phyloP scores from a whole-genome alignment of 92 coral and sea anemone species.

The Porites lobata region DNA sequence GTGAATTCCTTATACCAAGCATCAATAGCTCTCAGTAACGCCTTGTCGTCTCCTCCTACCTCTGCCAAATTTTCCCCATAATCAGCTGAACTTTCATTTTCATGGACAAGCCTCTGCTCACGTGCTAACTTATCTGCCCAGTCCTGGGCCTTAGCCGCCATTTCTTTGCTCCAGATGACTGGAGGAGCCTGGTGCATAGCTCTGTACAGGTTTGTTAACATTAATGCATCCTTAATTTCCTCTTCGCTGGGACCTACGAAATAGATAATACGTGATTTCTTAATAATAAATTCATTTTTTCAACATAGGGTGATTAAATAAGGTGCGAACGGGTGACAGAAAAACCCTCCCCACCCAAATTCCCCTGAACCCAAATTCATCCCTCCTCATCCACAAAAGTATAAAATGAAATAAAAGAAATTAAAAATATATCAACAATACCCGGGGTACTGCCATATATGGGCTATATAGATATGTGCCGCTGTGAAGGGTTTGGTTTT shows the following conservation, averaged over 20 bases:
- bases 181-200: slow-evolving; percentile 67
- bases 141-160: slow-evolving; percentile 69
- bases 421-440: too few relatives aligned
- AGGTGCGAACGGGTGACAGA: too few relatives aligned
- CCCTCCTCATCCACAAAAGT: too few relatives aligned
- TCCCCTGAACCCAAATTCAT: too few relatives aligned
- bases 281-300: too few relatives aligned
- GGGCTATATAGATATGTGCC: too few relatives aligned
- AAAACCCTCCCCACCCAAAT: too few relatives aligned
- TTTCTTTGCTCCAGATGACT: slow-evolving; percentile 49
- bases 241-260: slow-evolving; percentile 32
- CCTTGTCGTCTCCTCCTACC: slow-evolving; percentile 60
- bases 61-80: slow-evolving; percentile 84
- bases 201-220: slow-evolving; percentile 79
- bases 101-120: slow-evolving; percentile 65
- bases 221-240: slow-evolving; percentile 57
- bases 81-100: slow-evolving; percentile 25
- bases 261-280: too few relatives aligned
- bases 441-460: too few relatives aligned
- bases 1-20: slow-evolving; percentile 81
- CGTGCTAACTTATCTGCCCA: slow-evolving; percentile 81
- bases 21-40: slow-evolving; percentile 71
- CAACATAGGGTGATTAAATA: too few relatives aligned
- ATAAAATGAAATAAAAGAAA: too few relatives aligned
- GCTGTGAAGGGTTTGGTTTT: too few relatives aligned